A percentile compares a stretch with the other conserved stretches of the same genome.
Evolutionary conservation across 1,140 invertebrate species (phyloP).

Genomic region (Drosophila insularis): DNA sequence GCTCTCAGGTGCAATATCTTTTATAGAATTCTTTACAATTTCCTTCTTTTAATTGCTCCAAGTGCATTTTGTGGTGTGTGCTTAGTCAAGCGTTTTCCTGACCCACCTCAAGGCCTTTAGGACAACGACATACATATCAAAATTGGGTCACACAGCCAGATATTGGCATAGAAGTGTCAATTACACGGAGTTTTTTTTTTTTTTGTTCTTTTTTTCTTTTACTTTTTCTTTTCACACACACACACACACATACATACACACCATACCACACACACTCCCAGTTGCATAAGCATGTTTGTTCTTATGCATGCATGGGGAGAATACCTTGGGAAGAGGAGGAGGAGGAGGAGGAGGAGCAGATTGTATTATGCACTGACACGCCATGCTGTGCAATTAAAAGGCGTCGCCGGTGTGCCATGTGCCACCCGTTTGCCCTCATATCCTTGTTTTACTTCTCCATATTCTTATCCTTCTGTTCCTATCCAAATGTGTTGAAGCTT

Average conservation of each 20-base stretch:
- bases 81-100: slow-evolving; percentile 50
- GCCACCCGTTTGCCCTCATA: no score
- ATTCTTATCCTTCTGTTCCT: no score
- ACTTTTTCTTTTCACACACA: slow-evolving; percentile 35
- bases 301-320: not conserved
- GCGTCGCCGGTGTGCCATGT: slow-evolving; percentile 18
- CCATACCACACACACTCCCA: not conserved
- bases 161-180: slow-evolving; percentile 76
- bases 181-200: slow-evolving; percentile 57
- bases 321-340: not conserved
- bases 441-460: no score
- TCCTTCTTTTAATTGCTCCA: no score
- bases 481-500: slow-evolving; percentile 30
- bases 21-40: no score
- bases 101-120: slow-evolving; percentile 69
- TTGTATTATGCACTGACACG: slow-evolving; percentile 30
- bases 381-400: slow-evolving; percentile 54
- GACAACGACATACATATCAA: slow-evolving; percentile 69
- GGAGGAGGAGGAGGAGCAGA: not conserved
- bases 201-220: slow-evolving; percentile 27
- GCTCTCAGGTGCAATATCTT: no score
- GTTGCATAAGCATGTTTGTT: not conserved
- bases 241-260: slow-evolving; percentile 19
- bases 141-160: slow-evolving; percentile 65
- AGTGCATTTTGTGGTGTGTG: not conserved